These are phyloP conservation scores for Origma solitaria DNA, from an alignment of 2,113 vertebrate species.

Conservation along the genomic window DNA sequence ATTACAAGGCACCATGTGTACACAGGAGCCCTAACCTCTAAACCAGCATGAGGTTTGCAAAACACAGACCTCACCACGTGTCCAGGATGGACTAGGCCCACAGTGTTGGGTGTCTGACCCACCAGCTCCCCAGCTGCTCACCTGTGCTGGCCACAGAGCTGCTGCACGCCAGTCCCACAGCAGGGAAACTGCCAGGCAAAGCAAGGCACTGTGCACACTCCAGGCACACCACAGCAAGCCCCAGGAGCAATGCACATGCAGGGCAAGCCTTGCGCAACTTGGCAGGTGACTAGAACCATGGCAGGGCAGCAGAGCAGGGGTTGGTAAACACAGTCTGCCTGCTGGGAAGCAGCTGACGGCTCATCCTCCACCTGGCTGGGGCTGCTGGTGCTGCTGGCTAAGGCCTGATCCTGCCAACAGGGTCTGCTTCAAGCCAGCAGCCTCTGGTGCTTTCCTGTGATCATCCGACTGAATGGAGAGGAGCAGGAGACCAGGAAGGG, in stretches of 20 bases:
- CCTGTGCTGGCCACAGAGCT: neutral
- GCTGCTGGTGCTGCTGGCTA: neutral
- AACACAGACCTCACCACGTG: rapidly evolving
- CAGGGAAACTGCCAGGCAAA: neutral
- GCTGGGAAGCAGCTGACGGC: neutral
- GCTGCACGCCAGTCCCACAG: neutral
- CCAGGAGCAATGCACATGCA: rapidly evolving
- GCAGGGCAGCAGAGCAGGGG: neutral
- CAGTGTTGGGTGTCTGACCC: neutral
- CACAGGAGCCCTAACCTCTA: neutral
- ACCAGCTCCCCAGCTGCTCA: neutral
- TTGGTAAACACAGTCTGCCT: neutral
- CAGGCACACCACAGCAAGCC: neutral
- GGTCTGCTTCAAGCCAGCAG: neutral
- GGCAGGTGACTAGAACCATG: rapidly evolving
- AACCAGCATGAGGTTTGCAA: neutral
- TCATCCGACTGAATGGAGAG: neutral
- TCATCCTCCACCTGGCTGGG: neutral
- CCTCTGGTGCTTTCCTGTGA: neutral
- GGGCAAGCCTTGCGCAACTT: neutral
- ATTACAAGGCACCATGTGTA: neutral
- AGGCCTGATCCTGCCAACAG: neutral
- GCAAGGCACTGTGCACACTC: rapidly evolving
- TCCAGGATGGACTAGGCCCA: neutral
- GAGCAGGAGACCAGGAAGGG: rapidly evolving